Evolutionary conservation across 2,113 vertebrate species (phyloP).

Genomic region (Aegithalos caudatus): DNA sequence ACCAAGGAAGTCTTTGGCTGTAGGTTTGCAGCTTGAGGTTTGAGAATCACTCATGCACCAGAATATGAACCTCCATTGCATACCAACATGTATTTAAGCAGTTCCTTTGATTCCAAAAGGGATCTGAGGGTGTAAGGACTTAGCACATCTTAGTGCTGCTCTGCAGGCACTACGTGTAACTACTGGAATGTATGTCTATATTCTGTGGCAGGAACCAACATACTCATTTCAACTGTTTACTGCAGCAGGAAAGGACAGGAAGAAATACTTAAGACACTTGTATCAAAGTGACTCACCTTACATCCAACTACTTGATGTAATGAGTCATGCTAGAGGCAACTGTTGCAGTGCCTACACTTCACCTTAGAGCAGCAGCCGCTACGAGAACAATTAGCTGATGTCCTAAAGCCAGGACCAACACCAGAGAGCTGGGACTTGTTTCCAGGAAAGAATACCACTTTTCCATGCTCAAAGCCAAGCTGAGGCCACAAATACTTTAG

Average conservation of each 20-base stretch:
- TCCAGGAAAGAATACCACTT: no score
- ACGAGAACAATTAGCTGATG: not conserved
- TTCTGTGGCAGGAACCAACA: not conserved
- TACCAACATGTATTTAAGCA: not conserved
- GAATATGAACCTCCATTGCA: not conserved
- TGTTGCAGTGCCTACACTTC: not conserved
- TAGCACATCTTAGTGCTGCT: not conserved
- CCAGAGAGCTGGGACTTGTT: not conserved
- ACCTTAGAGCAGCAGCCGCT: not conserved
- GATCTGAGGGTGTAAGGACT: not conserved
- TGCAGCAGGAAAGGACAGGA: not conserved
- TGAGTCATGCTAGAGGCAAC: not conserved
- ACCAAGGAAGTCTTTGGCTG: not conserved
- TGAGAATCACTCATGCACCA: not conserved
- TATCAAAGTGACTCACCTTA: not conserved
- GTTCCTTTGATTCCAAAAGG: not conserved
- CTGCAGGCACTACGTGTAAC: not conserved
- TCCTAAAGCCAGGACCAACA: rapidly evolving
- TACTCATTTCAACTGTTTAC: not conserved
- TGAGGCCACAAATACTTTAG: no score
- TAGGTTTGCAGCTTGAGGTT: not conserved
- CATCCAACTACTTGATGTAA: not conserved
- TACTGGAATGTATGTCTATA: not conserved
- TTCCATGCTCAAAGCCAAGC: no score
- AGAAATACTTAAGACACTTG: not conserved